phyloP scores from a whole-genome alignment of 2,888 invertebrate species.

The Scaptomyza caliginosa region DNA sequence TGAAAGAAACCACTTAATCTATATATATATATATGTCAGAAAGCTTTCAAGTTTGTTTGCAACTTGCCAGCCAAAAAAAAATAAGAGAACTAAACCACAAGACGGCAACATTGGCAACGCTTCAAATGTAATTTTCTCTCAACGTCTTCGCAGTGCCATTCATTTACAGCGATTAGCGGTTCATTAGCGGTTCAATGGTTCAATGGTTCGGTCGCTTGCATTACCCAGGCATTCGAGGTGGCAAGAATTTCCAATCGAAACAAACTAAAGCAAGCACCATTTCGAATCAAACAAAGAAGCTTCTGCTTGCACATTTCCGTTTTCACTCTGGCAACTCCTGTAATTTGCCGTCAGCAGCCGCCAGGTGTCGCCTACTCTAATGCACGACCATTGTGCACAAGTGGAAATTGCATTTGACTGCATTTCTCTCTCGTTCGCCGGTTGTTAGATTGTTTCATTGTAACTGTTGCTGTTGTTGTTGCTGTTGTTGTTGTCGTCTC shows the following conservation, averaged over 20 bases:
- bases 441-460: conserved; percentile 18
- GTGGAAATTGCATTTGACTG: conserved; percentile 57
- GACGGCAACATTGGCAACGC: conserved; percentile 25
- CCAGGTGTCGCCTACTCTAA: conserved; percentile 62
- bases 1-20: conserved; percentile 1
- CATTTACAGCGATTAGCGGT: conserved; percentile 44
- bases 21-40: conserved; percentile 2
- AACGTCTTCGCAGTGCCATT: background rate
- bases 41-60: conserved; percentile 24
- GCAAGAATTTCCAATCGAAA: conserved; percentile 2
- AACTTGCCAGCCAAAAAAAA: conserved; percentile 21
- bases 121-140: background rate
- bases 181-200: conserved; percentile 47
- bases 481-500: conserved; percentile 29
- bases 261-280: background rate
- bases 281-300: conserved; percentile 30
- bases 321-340: conserved; percentile 43
- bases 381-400: conserved; percentile 49
- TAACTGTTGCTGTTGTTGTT: conserved; percentile 9
- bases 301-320: conserved; percentile 51
- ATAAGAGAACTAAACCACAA: background rate
- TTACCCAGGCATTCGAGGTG: background rate
- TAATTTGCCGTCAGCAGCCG: conserved; percentile 59
- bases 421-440: conserved; percentile 15
- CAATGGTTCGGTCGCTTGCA: conserved; percentile 16